Evolutionary conservation across 2,888 invertebrate genomes (phyloP).

Genomic region (Athetis lepigone): DNA sequence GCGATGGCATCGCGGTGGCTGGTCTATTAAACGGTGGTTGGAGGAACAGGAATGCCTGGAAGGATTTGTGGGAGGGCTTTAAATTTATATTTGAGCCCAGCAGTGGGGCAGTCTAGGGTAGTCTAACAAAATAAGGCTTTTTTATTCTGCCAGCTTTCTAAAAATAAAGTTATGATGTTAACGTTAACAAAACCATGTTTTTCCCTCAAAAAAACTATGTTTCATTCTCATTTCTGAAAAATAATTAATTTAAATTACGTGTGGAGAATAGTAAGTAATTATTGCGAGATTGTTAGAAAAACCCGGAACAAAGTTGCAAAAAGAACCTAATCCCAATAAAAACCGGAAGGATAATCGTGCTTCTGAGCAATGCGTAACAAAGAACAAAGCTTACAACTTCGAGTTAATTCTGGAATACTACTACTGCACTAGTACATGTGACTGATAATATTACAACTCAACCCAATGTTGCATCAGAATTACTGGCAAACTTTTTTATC

Average conservation of each 20-base stretch:
- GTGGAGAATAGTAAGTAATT: too few relatives aligned
- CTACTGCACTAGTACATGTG: too few relatives aligned
- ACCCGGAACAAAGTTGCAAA: not conserved
- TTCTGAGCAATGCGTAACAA: slow-evolving; percentile 13
- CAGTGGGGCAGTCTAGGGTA: too few relatives aligned
- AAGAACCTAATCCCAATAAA: not conserved
- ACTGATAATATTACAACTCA: not conserved
- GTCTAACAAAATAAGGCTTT: too few relatives aligned
- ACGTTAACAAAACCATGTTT: not conserved
- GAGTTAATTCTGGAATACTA: not conserved
- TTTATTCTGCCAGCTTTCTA: too few relatives aligned
- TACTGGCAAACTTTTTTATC: slow-evolving; percentile 37
- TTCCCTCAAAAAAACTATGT: not conserved
- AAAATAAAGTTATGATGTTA: not conserved
- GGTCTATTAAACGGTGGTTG: too few relatives aligned
- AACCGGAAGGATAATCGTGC: not conserved
- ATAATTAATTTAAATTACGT: not conserved
- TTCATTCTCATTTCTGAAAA: not conserved
- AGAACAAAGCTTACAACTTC: not conserved
- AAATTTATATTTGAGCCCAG: too few relatives aligned
- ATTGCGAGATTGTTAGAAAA: not conserved
- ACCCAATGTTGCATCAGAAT: slow-evolving; percentile 37
- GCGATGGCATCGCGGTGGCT: too few relatives aligned
- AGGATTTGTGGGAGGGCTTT: too few relatives aligned
- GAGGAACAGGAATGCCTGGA: too few relatives aligned